Conservation (phyloP, 1,140 invertebrate genomes). For the Drosophila kikkawai region DNA sequence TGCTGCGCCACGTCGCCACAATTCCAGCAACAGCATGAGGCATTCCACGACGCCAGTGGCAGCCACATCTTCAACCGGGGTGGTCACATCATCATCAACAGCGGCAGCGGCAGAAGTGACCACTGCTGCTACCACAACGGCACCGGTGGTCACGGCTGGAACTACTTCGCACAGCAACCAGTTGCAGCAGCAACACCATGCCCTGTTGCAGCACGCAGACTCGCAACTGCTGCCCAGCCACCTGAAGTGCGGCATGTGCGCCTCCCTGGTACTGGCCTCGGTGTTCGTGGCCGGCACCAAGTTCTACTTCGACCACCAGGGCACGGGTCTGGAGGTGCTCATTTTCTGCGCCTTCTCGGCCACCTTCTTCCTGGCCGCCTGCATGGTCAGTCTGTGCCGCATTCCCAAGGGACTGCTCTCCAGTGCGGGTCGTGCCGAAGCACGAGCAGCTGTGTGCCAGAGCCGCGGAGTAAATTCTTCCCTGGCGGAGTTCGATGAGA, state of each 20-base stretch:
- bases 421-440: conserved; percentile 42
- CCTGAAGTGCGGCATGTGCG: conserved; percentile 88
- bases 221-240: conserved; percentile 86
- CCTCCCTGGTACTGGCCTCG: conserved; percentile 88
- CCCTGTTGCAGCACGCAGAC: conserved; percentile 65
- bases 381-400: conserved; percentile 87
- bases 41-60: conserved; percentile 22
- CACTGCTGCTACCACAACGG: not conserved
- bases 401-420: conserved; percentile 70
- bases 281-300: conserved; percentile 89
- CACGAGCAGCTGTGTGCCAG: conserved; percentile 56
- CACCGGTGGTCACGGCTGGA: conserved; percentile 28
- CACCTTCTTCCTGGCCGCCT: conserved; percentile 87
- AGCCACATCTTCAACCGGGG: not conserved
- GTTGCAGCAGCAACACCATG: conserved; percentile 68
- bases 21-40: conserved; percentile 70
- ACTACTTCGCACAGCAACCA: conserved; percentile 56
- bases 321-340: conserved; percentile 87
- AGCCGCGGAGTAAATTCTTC: conserved; percentile 45
- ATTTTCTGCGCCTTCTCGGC: conserved; percentile 88
- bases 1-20: conserved; percentile 65
- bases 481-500: conserved; percentile 3
- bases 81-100: conserved; percentile 23
- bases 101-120: conserved; percentile 8
- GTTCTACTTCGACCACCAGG: conserved; percentile 89